Evolutionary conservation across 2,888 invertebrate genomes (phyloP).

Genomic region (Meteorus cinctellus): DNA sequence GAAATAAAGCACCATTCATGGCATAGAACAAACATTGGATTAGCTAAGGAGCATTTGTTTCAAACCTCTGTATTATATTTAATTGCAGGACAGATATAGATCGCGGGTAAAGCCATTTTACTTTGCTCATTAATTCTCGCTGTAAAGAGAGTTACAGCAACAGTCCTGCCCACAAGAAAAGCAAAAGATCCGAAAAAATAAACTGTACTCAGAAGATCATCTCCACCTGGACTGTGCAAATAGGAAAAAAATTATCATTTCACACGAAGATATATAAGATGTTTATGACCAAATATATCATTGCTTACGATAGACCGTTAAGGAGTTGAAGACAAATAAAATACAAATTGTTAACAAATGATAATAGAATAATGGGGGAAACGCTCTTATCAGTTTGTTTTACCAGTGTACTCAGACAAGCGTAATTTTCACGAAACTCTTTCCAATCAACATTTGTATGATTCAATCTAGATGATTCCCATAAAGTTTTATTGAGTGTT

Average conservation of each 20-base stretch:
- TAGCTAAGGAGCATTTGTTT: background rate
- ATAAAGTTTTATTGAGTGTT: conserved; percentile 76
- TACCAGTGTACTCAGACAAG: conserved; percentile 78
- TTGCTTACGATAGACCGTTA: conserved; percentile 78
- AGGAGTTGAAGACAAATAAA: conserved; percentile 84
- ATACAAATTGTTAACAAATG: conserved; percentile 82
- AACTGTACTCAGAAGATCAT: conserved; percentile 66
- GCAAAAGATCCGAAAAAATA: conserved; percentile 76
- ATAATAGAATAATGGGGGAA: conserved; percentile 79
- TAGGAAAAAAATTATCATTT: conserved; percentile 8
- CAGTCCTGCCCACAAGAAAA: conserved; percentile 73
- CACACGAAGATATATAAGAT: background rate
- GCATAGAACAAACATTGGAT: background rate
- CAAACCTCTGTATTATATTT: conserved; percentile 73
- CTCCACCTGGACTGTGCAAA: conserved; percentile 51
- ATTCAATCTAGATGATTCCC: conserved; percentile 70
- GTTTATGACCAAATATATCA: background rate
- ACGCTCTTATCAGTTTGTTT: conserved; percentile 77
- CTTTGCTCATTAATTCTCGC: conserved; percentile 75
- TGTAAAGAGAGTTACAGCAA: conserved; percentile 73
- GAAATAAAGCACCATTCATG: conserved; percentile 13
- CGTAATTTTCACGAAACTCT: conserved; percentile 79
- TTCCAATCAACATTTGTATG: conserved; percentile 75
- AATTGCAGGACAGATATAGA: conserved; percentile 73
- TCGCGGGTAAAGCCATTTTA: conserved; percentile 66